Evolutionary conservation across 2,888 invertebrate species (phyloP).

Genomic region (Embidobia sp.): DNA sequence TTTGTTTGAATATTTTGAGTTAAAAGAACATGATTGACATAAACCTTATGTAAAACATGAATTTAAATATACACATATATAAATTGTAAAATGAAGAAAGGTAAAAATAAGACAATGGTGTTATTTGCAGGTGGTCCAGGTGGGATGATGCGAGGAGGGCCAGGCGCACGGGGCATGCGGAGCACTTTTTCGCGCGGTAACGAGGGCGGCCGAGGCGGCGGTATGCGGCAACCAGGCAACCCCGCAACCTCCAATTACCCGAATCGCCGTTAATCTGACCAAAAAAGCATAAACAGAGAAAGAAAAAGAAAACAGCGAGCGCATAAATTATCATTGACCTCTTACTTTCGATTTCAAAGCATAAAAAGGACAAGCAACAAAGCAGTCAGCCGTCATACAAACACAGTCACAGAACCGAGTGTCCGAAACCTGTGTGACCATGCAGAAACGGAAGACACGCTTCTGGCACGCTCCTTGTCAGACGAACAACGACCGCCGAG

Average conservation of each 20-base stretch:
- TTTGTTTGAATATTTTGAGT: no score
- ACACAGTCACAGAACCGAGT: slow-evolving; percentile 31
- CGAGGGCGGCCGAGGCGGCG: slow-evolving; percentile 76
- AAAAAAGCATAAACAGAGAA: slow-evolving; percentile 11
- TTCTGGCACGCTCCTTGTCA: no score
- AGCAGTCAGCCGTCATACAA: slow-evolving; percentile 49
- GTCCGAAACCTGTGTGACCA: slow-evolving; percentile 27
- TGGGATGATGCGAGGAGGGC: slow-evolving; percentile 78
- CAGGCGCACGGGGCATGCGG: slow-evolving; percentile 76
- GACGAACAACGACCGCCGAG: no score
- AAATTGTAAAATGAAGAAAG: no score
- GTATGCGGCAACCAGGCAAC: slow-evolving; percentile 78
- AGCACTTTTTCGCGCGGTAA: slow-evolving; percentile 77
- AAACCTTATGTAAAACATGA: no score
- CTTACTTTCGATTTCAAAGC: slow-evolving; percentile 31
- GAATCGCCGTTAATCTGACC: slow-evolving; percentile 76
- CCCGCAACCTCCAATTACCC: slow-evolving; percentile 72
- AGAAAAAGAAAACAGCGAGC: slow-evolving; percentile 8
- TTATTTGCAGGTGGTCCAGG: slow-evolving; percentile 77
- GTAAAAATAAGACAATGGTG: no score
- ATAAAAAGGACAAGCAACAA: background rate
- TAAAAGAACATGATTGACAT: no score
- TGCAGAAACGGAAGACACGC: no score
- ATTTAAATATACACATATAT: no score
- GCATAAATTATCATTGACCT: slow-evolving; percentile 28